Base-by-base conservation (phyloP, 2,888 invertebrate genomes). In the Papilio protenor region DNA sequence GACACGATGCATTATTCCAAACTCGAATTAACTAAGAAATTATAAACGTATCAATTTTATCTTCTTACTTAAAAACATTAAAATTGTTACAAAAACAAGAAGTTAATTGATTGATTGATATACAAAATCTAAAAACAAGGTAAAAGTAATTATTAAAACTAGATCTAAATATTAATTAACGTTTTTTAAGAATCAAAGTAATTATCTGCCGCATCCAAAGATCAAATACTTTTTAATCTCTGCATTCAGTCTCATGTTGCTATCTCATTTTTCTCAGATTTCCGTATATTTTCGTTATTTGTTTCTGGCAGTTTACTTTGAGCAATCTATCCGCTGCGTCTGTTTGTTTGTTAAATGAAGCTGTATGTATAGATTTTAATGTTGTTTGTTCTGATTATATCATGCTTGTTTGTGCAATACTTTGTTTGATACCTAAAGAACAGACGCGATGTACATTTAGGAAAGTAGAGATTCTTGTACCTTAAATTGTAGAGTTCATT, bases 181-280 rank as follows among this genome's bases (percentile, higher is more conserved):
- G 2, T 61, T 61, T 27, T 27, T 61, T 23, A 59, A 57, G 2
- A 52, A 21, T 57, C 16, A 16, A 16, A 18, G 33, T 33, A 2
- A 16, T 8, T 3, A n/a, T 69, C 40, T 40, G 21, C 45, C 66
- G 12, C 14, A 69, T 69, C 66, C 45, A 45, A 21, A 33, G 4
- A 16, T 21, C 8, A 21, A 23, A 55, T 55, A 40, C 33, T 55
- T 74, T 49, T 27, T 27, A 61, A 74, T 74, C 64, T 66, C n/a
- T 75, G 12, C 6, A 49, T 33, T 77, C 40, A 78, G 79, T 83
- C 82, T 89, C 87, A 84, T 80, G 84, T 88, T 89, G 86, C 86
- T 84, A 85, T 87, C 87, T 83, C 85, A 88, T 87, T 87, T 86
- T 84, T 81, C 84, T 88, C 86, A 84, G 87, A 89, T 88, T 87